Conservation (phyloP, 1,140 invertebrate species). For the Amyelois transitella region DNA sequence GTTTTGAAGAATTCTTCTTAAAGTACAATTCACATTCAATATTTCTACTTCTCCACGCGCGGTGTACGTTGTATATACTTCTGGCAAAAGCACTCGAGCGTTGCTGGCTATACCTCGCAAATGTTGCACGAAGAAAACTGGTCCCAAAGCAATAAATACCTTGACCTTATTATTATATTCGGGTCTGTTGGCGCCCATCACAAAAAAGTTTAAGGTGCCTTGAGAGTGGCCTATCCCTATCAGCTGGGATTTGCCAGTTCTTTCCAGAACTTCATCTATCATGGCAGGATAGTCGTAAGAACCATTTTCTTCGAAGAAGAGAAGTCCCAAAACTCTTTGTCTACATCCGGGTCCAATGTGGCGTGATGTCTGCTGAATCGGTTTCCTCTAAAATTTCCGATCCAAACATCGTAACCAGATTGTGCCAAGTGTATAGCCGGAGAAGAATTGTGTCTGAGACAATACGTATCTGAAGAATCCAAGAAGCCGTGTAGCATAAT, state of each 20-base stretch:
- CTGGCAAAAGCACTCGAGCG: conserved; percentile 8
- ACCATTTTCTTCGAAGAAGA: conserved; percentile 38
- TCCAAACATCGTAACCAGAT: too few relatives aligned
- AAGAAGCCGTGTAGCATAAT: conserved; percentile 83
- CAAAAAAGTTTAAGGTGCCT: neutral
- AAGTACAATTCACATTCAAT: too few relatives aligned
- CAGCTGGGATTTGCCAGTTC: neutral
- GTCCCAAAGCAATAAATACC: conserved; percentile 77
- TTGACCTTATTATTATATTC: conserved; percentile 4
- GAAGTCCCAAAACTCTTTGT: conserved; percentile 74
- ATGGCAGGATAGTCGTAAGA: neutral
- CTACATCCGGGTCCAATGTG: conserved; percentile 52
- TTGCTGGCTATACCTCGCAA: conserved; percentile 15
- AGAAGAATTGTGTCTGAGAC: conserved; percentile 71
- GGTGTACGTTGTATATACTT: conserved; percentile 12
- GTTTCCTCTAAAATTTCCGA: conserved; percentile 78
- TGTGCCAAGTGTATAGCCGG: conserved; percentile 55
- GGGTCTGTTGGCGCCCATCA: neutral
- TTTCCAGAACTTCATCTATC: neutral
- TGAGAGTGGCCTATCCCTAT: neutral
- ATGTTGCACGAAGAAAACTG: conserved; percentile 62
- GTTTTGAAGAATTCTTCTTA: too few relatives aligned
- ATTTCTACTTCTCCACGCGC: too few relatives aligned
- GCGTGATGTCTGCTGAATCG: conserved; percentile 75
- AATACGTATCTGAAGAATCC: conserved; percentile 77